These are phyloP conservation scores for Spisula subtruncata DNA, from an alignment of 2,888 invertebrate genomes.

Conservation along the genomic window DNA sequence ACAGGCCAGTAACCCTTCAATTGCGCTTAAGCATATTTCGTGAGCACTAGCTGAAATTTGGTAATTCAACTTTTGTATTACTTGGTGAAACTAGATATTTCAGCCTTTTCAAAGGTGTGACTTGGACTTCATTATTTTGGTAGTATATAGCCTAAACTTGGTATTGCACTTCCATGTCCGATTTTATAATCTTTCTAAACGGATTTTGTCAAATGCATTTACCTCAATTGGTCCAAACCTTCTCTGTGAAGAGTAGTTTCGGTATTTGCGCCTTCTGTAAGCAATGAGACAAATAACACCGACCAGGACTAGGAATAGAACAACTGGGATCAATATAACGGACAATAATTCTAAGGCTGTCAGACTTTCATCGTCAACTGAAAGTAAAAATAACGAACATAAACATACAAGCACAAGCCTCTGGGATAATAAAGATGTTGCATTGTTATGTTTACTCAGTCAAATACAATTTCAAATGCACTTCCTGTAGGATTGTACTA, in stretches of 20 bases:
- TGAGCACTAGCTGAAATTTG: too few relatives aligned
- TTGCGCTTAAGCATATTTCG: too few relatives aligned
- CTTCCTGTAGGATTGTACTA: background rate
- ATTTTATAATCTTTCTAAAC: too few relatives aligned
- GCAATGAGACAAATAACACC: conserved; percentile 40
- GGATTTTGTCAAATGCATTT: background rate
- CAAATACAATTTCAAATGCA: background rate
- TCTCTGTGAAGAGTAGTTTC: conserved; percentile 25
- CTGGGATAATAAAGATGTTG: background rate
- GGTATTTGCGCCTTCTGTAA: conserved; percentile 32
- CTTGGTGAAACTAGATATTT: too few relatives aligned
- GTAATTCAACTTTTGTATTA: too few relatives aligned
- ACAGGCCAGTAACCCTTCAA: too few relatives aligned
- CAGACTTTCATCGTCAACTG: background rate
- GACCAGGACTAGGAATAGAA: conserved; percentile 44
- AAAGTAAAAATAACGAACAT: background rate
- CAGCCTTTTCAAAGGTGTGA: too few relatives aligned
- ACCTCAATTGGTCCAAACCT: conserved; percentile 64
- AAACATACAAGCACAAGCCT: background rate
- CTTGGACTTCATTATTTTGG: too few relatives aligned
- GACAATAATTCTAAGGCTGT: conserved; percentile 43
- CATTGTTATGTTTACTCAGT: background rate
- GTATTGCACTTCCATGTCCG: too few relatives aligned
- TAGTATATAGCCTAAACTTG: too few relatives aligned
- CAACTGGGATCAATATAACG: conserved; percentile 48